Base-by-base conservation (phyloP, 2,888 invertebrate genomes). In the Drosophila rellima region DNA sequence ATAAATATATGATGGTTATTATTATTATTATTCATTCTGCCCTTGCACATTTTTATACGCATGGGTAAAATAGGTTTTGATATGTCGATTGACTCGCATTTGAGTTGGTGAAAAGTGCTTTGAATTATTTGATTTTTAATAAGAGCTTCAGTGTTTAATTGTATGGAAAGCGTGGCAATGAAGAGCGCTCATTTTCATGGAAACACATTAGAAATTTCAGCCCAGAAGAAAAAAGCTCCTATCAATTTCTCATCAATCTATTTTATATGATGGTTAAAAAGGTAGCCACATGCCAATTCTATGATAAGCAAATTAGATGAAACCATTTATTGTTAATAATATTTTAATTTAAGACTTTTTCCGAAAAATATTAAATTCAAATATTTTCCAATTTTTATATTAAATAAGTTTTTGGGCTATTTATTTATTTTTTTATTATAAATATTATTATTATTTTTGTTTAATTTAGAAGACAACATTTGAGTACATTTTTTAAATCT, bases 131-230 rank as follows among this genome's bases (percentile, higher is more conserved):
- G 26, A 23, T 60, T 55, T 66, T 42, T 44, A 66, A 76, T 64
- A 74, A 59, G 57, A 37, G 48, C 44, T 29, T 18, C 50, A 8
- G 23, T 65, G 79, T 51, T 77, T 77, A 78, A 88, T 80, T 82
- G 83, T 64, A 51, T 78, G 78, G 78, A 85, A 88, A 70, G 15
- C 56, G 18, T 55, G 45, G 33, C 45, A 63, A 62, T 23, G 31
- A 50, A 31, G 52, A 48, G 15, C 51, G 56, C 35, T 42, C 33
- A 62, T 39, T 26, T 37, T 1, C 40, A 48, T 70, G 51, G 50
- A 59, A 51, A 20, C 35, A 60, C 70, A 56, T 51, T 51, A 51
- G 35, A 18, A 23, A 31, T 51, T 61, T 13, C 5, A 11, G 10
- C n/a, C 20, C 15, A 3, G 6, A 61, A 61, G 17, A 3, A 13